phyloP scores from a whole-genome alignment of 1,140 invertebrate species.

The Drosophila mayri region DNA sequence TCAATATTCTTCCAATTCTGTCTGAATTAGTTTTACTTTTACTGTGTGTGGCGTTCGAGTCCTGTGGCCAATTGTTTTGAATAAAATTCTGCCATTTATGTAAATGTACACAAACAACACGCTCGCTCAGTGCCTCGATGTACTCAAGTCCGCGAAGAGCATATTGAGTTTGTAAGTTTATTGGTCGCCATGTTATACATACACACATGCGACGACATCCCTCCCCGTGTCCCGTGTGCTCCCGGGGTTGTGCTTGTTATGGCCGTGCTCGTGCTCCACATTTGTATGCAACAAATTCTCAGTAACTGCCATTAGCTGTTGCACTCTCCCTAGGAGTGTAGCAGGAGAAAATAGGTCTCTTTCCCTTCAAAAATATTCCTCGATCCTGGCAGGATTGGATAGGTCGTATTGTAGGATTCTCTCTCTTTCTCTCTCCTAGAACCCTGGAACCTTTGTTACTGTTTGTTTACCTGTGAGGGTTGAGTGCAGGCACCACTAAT shows the following conservation, averaged over 20 bases:
- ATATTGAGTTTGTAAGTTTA: constrained; percentile 55
- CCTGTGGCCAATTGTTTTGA: constrained; percentile 6
- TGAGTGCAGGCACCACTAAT: constrained; percentile 10
- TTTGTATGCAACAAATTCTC: constrained; percentile 74
- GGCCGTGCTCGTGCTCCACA: constrained; percentile 53
- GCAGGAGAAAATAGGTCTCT: background rate
- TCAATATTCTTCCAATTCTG: constrained; percentile 2
- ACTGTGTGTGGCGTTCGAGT: background rate
- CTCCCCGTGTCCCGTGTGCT: constrained; percentile 1
- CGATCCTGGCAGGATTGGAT: constrained; percentile 9
- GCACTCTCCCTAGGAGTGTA: background rate
- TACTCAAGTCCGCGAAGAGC: constrained; percentile 5
- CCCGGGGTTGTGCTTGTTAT: constrained; percentile 20
- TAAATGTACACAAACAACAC: constrained; percentile 7
- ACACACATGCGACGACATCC: constrained; percentile 47
- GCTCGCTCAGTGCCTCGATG: constrained; percentile 1
- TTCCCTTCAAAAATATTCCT: background rate
- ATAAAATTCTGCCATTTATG: constrained; percentile 3
- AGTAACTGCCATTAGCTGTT: constrained; percentile 29
- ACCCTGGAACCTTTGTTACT: constrained; percentile 9
- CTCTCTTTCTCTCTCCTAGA: background rate
- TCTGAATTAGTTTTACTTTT: background rate
- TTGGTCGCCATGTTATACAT: constrained; percentile 75
- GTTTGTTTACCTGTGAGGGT: constrained; percentile 56
- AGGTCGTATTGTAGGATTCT: background rate